These are phyloP conservation scores for Oreochromis niloticus DNA, from an alignment of 2,113 vertebrate species.

Conservation along the genomic window DNA sequence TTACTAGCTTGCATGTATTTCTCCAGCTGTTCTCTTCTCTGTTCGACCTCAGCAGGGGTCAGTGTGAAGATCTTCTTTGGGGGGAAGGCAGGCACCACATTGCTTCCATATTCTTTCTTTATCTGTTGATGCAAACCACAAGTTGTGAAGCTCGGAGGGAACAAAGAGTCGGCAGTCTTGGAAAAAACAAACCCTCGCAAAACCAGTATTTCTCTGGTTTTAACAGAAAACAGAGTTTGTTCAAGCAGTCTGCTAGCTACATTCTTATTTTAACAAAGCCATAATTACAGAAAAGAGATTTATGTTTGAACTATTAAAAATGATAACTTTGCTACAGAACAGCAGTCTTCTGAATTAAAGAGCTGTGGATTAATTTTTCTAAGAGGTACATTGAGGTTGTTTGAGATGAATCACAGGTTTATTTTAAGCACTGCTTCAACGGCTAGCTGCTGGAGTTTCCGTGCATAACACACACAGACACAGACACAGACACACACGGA, in stretches of 20 bases:
- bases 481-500: background rate
- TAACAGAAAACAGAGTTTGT: background rate
- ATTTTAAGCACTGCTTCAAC: conserved; percentile 47
- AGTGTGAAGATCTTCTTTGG: conserved; percentile 98
- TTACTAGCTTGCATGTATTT: conserved; percentile 99
- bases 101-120: conserved; percentile 92
- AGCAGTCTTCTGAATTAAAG: background rate
- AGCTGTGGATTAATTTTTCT: background rate
- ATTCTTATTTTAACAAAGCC: background rate
- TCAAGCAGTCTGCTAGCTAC: background rate
- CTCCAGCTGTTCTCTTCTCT: conserved; percentile 94
- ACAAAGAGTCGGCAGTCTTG: background rate
- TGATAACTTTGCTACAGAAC: background rate
- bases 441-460: conserved; percentile 41
- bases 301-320: background rate
- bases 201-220: background rate
- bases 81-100: conserved; percentile 90
- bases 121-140: conserved; percentile 69
- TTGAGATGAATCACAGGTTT: conserved; percentile 60
- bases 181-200: background rate
- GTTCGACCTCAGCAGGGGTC: conserved; percentile 91
- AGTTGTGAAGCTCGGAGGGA: background rate
- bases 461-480: background rate
- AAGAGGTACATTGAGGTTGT: conserved; percentile 19
- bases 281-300: background rate